phyloP scores from a whole-genome alignment of 2,797 vertebrate species.

The Lemur catta region DNA sequence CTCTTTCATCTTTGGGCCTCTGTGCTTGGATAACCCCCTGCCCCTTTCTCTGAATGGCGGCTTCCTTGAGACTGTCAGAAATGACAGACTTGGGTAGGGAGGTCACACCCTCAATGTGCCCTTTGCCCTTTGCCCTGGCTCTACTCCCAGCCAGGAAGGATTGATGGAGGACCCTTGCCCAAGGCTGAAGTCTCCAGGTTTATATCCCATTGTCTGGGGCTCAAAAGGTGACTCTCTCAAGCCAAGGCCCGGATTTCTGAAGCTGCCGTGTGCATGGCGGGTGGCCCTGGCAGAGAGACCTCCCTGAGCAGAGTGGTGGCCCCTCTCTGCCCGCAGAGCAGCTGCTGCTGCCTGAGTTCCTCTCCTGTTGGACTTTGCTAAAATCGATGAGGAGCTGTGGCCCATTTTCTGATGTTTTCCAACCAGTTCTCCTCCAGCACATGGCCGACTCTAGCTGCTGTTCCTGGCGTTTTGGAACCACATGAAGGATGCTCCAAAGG shows the following conservation, averaged over 20 bases:
- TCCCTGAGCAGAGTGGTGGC: rapidly evolving
- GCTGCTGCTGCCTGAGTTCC: neutral
- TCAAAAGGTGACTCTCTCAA: neutral
- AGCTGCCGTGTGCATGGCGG: rapidly evolving
- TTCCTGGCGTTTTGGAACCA: too few species aligned
- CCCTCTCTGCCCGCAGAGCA: neutral
- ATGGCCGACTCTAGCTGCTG: rapidly evolving
- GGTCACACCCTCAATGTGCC: rapidly evolving
- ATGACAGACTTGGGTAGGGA: rapidly evolving
- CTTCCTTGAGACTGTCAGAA: neutral
- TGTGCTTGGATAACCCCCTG: rapidly evolving
- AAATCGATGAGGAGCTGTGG: neutral
- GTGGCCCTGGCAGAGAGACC: rapidly evolving
- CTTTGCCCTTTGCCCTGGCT: too few species aligned
- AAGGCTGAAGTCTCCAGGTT: rapidly evolving
- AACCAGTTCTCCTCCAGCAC: neutral
- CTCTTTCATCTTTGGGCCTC: rapidly evolving
- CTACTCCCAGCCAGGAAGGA: too few species aligned
- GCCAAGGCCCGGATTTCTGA: rapidly evolving
- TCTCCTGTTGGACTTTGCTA: neutral
- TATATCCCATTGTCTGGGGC: rapidly evolving
- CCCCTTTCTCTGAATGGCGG: neutral
- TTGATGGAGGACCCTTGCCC: too few species aligned
- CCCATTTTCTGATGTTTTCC: neutral
- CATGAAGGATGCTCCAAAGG: rapidly evolving